Conservation (phyloP, 2,113 vertebrate genomes). For the Tachuris rubrigastra region DNA sequence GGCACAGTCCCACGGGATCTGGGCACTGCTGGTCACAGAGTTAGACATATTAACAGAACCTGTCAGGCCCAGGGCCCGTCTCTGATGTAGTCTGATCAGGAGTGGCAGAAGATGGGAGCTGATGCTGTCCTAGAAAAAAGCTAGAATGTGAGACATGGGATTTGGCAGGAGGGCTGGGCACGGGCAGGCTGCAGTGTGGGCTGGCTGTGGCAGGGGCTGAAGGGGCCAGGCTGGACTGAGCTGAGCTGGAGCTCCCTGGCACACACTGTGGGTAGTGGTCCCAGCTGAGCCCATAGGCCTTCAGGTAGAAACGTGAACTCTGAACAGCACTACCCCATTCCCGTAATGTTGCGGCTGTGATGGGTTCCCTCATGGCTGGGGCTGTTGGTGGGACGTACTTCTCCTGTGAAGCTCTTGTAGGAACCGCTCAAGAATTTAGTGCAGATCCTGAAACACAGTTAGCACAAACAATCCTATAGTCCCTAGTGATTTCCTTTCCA, state of each 20-base stretch:
- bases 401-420: neutral
- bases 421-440: neutral
- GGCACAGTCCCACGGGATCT: accelerated
- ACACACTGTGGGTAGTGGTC: neutral
- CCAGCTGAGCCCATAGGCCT: neutral
- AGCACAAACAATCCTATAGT: no score
- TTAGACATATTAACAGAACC: no score
- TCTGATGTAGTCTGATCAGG: neutral
- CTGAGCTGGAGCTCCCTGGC: neutral
- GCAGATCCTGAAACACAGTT: neutral
- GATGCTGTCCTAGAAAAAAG: neutral
- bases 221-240: neutral
- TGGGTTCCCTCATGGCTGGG: neutral
- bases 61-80: neutral
- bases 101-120: neutral
- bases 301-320: neutral
- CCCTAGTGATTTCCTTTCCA: neutral
- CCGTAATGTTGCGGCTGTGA: neutral
- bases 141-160: accelerated
- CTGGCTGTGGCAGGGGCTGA: neutral
- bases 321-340: neutral
- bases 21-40: neutral
- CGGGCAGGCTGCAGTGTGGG: neutral
- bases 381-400: neutral
- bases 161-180: accelerated